Percentiles rank a stretch among this genome's conserved stretches.
phyloP scores from a whole-genome alignment of 2,113 vertebrate species.

The Phaethornis superciliosus region DNA sequence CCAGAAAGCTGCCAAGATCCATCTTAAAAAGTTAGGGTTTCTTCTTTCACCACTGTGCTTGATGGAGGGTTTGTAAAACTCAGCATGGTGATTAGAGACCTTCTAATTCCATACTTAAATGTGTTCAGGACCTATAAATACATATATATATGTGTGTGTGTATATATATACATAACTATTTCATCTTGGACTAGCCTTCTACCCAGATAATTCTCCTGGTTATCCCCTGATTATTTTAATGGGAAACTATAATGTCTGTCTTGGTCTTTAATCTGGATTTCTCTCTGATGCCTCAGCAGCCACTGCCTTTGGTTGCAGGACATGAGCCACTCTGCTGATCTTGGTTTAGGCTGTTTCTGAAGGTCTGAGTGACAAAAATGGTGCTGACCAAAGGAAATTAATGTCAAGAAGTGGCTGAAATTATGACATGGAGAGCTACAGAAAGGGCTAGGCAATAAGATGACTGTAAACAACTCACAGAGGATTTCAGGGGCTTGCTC shows the following conservation, averaged over 20 bases:
- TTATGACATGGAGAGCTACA: not conserved
- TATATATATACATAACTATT: not conserved
- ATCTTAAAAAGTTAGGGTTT: not conserved
- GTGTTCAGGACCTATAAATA: not conserved
- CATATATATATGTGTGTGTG: too few species aligned
- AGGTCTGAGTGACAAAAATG: not conserved
- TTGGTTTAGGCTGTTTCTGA: not conserved
- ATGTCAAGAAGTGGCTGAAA: not conserved
- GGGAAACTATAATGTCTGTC: not conserved
- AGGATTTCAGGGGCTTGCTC: not conserved
- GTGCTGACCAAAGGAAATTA: not conserved
- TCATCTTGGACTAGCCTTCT: not conserved
- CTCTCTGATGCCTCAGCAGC: not conserved
- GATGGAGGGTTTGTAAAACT: constrained; percentile 39
- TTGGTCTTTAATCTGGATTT: not conserved
- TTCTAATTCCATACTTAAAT: not conserved
- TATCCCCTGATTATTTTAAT: not conserved
- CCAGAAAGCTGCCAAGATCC: not conserved
- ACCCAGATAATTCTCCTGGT: not conserved
- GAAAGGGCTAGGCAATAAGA: not conserved
- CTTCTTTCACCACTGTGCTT: not conserved
- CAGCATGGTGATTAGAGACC: not conserved
- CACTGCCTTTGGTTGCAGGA: not conserved
- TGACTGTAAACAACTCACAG: not conserved
- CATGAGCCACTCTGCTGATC: not conserved